Evolutionary conservation across 2,113 vertebrate genomes (phyloP).

Genomic region (Turnix velox): DNA sequence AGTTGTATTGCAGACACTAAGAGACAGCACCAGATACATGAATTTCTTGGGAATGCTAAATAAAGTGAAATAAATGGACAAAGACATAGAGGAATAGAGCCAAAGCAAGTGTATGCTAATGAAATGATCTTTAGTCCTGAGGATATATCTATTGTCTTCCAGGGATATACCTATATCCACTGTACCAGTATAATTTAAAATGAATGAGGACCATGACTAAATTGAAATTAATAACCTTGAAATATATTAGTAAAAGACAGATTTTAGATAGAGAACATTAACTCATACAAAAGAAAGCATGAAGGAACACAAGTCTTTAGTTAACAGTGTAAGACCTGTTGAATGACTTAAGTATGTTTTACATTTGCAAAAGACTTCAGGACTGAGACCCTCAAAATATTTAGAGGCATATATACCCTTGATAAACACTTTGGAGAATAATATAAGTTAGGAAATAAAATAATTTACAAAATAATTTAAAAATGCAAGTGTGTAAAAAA

Average conservation of each 20-base stretch:
- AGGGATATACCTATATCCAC: background rate
- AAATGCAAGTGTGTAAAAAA: background rate
- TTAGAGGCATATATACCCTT: background rate
- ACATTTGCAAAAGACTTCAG: background rate
- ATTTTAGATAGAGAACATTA: background rate
- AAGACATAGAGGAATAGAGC: background rate
- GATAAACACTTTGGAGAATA: no score
- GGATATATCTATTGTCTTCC: background rate
- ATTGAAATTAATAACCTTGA: background rate
- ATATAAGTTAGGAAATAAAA: background rate
- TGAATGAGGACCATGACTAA: background rate
- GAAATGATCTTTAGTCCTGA: background rate
- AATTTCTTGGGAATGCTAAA: background rate
- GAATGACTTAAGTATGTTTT: background rate
- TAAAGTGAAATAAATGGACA: background rate
- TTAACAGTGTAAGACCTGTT: background rate
- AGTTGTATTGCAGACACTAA: background rate
- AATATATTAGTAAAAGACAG: background rate
- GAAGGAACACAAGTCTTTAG: background rate
- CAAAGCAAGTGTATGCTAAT: background rate
- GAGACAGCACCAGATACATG: background rate
- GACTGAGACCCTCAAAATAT: accelerated
- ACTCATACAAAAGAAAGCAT: background rate
- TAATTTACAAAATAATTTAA: background rate
- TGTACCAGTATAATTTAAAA: background rate